Evolutionary conservation across 1,140 invertebrate genomes (phyloP).

Genomic region (Portunus trituberculatus): DNA sequence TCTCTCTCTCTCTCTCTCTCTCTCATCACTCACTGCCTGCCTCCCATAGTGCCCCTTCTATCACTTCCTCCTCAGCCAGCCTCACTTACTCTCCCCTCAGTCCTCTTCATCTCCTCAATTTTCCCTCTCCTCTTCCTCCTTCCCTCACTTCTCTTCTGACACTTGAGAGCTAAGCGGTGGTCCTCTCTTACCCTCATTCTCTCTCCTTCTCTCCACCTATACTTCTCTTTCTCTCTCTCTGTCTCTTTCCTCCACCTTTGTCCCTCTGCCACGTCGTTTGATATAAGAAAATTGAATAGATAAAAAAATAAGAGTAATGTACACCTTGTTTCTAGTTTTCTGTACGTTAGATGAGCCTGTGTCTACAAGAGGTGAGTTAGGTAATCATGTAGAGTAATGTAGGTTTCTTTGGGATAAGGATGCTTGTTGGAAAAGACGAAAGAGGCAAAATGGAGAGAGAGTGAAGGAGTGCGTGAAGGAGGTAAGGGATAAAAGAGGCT

Average conservation of each 20-base stretch:
- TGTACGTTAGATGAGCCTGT: too few relatives aligned
- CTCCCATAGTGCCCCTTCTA: background rate
- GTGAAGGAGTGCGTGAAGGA: background rate
- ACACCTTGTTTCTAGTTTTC: too few relatives aligned
- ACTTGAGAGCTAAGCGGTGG: slow-evolving; percentile 23
- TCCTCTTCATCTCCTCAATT: slow-evolving; percentile 24
- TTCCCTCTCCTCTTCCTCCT: background rate
- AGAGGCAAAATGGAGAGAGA: background rate
- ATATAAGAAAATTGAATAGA: background rate
- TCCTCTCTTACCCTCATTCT: background rate
- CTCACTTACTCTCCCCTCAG: background rate
- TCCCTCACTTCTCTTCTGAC: background rate
- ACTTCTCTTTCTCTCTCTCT: background rate
- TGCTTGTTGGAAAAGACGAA: too few relatives aligned
- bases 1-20: background rate
- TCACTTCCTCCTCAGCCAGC: background rate
- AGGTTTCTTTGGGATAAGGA: too few relatives aligned
- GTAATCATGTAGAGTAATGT: too few relatives aligned
- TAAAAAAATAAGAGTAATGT: too few relatives aligned
- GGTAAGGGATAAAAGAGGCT: background rate
- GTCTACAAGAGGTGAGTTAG: too few relatives aligned
- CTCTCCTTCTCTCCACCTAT: background rate
- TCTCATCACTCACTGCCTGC: background rate
- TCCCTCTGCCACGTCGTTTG: background rate
- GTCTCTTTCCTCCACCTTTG: background rate